Evolutionary conservation across 2,797 vertebrate genomes (phyloP), one percentile per base, ranked within the genome.

Genomic region (Gadopsis marmoratus): DNA sequence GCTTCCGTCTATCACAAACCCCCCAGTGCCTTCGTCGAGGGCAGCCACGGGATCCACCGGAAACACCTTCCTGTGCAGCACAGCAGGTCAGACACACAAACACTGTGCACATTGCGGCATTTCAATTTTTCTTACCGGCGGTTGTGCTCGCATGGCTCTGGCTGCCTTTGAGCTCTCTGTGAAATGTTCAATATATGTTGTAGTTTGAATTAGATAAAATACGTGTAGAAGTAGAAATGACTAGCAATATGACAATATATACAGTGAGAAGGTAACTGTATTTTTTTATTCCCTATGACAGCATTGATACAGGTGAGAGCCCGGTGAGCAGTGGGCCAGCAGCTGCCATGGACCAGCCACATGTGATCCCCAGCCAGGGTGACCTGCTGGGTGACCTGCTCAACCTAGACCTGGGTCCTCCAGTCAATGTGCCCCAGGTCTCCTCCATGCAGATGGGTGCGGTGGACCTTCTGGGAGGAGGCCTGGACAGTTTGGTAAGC

Each of bases 1-100:
- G 97, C 97, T 31, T 98, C 98, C 0, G 98, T 98, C 74, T 99
- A 99, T 88, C 98, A 99, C 95, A 99, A 99, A 75, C 98, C 98
- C 0, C 98, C 98, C 90, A 99, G 97, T 1, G 98, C 98, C 69
- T 99, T 99, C 16, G 98, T 99, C 53, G 98, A 99, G 91, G 98
- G 98, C 67, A 99, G 98, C 92, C 97, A 98, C 0, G 98, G 98
- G 21, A 96, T 99, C 90, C 97, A 99, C 92, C 96, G 97, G 84
- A 99, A 99, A 79, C 98, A 99, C 90, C 94, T 99, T 90, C 98
- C 98, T 3, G 98, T 99, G 86, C 98, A 99, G 94, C 97, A 98
- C 19, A 98, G 97, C 78, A 98, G 97, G 98, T 99, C 85, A 89
- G 94, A 54, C 4, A 31, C 51, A 47, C 13, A 43, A 53, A 33